Evolutionary conservation across 2,113 vertebrate species (phyloP).

Genomic region (Vimba vimba): DNA sequence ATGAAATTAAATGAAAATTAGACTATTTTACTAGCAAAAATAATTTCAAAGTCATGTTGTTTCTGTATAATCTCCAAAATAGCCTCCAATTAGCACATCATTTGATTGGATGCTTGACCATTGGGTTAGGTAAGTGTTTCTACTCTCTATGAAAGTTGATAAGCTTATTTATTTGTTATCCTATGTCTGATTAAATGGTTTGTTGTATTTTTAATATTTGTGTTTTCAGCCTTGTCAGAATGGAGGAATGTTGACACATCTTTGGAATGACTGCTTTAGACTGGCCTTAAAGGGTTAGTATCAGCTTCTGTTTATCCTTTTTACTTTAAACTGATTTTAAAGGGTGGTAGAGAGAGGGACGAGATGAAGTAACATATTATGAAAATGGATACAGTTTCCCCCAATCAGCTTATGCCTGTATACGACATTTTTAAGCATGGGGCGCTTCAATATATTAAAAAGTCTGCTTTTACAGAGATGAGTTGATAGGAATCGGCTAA

Average conservation of each 20-base stretch:
- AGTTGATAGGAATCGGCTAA: not conserved
- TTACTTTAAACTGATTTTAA: not conserved
- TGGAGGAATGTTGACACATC: not conserved
- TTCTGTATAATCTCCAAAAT: not conserved
- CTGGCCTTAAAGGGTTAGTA: not conserved
- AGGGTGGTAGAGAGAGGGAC: not conserved
- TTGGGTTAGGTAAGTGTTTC: not conserved
- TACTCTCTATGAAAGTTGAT: not conserved
- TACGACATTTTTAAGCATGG: not conserved
- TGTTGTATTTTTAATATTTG: not conserved
- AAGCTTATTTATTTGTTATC: not conserved
- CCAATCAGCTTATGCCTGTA: slow-evolving; percentile 12
- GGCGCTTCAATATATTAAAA: not conserved
- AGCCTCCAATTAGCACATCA: not conserved
- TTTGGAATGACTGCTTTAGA: not conserved
- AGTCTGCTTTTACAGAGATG: not conserved
- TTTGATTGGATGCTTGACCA: not conserved
- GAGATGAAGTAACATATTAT: not conserved
- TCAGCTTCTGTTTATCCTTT: not conserved
- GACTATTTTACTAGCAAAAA: not conserved
- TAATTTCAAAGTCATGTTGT: not conserved
- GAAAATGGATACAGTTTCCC: not conserved
- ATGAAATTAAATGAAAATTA: too few species aligned
- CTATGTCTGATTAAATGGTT: not conserved
- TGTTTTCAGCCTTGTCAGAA: not conserved